Percentiles rank a stretch among this genome's conserved stretches.
Evolutionary conservation across 1,140 invertebrate genomes (phyloP).

Genomic region (Hestina assimilis): DNA sequence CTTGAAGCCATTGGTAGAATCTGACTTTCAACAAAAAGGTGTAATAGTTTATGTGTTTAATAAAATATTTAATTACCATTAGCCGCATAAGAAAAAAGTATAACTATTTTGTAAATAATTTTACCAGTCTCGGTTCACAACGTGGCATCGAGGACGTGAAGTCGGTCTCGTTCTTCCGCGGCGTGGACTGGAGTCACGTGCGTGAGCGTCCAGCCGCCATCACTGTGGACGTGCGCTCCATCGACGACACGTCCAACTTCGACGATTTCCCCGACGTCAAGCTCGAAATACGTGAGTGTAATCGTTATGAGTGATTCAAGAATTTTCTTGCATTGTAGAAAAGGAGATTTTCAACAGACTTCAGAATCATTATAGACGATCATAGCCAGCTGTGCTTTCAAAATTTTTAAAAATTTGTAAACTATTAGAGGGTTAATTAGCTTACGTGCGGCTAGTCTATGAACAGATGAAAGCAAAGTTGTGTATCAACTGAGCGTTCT

Average conservation of each 20-base stretch:
- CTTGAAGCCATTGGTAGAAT: too few species aligned
- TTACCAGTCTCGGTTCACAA: slow-evolving; percentile 87
- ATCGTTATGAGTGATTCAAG: background rate
- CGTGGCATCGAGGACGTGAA: slow-evolving; percentile 94
- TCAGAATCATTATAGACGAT: too few species aligned
- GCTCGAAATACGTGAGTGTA: slow-evolving; percentile 96
- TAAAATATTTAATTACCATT: too few species aligned
- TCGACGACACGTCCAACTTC: slow-evolving; percentile 99
- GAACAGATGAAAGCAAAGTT: too few species aligned
- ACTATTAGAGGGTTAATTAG: too few species aligned
- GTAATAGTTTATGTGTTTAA: too few species aligned
- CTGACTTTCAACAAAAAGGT: too few species aligned
- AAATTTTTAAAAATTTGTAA: too few species aligned
- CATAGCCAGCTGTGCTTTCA: too few species aligned
- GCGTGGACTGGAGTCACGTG: slow-evolving; percentile 97
- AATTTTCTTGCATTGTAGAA: background rate
- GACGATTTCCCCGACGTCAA: slow-evolving; percentile 99
- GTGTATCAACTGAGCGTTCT: too few species aligned
- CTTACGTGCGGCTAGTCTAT: too few species aligned
- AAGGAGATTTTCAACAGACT: background rate
- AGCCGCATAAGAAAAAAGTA: too few species aligned
- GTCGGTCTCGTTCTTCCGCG: slow-evolving; percentile 91
- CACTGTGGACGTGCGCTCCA: slow-evolving; percentile 94
- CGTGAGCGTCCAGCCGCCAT: slow-evolving; percentile 98
- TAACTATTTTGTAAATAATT: background rate